These are phyloP conservation scores for roundworm (Caenorhabditis elegans) DNA, from an alignment of 1,140 invertebrate genomes.

Conservation along the genomic window DNA sequence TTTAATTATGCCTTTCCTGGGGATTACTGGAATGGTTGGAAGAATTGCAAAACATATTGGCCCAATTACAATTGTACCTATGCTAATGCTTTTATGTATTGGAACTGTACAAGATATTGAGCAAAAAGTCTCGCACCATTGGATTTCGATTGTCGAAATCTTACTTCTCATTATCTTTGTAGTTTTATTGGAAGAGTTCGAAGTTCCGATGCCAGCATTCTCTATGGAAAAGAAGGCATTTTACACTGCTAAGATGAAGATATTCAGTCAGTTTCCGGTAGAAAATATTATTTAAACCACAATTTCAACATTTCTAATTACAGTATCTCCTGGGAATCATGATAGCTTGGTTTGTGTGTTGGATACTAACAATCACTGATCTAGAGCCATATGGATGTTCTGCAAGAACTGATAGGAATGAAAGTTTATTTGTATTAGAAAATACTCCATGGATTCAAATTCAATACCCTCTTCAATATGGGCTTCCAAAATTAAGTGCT, in stretches of 20 bases:
- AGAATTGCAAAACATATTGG: slow-evolving; percentile 66
- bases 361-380: slow-evolving; percentile 43
- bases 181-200: not conserved
- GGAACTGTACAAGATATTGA: slow-evolving; percentile 63
- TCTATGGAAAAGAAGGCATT: slow-evolving; percentile 37
- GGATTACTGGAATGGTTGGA: slow-evolving; percentile 67
- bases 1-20: slow-evolving; percentile 66
- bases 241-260: slow-evolving; percentile 61
- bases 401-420: slow-evolving; percentile 48
- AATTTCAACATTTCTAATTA: slow-evolving; percentile 10
- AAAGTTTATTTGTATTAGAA: slow-evolving; percentile 30
- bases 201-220: slow-evolving; percentile 34
- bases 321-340: slow-evolving; percentile 49
- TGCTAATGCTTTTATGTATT: slow-evolving; percentile 67
- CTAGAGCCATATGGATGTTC: slow-evolving; percentile 37
- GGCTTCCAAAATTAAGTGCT: not conserved
- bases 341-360: slow-evolving; percentile 49
- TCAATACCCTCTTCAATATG: slow-evolving; percentile 42
- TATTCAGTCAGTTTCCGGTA: slow-evolving; percentile 67
- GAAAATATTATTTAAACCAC: not conserved
- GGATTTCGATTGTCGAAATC: slow-evolving; percentile 63
- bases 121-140: slow-evolving; percentile 58
- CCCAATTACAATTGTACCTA: slow-evolving; percentile 52
- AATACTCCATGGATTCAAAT: slow-evolving; percentile 49
- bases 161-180: not conserved